Evolutionary conservation across 1,140 invertebrate species (phyloP).

Genomic region (Drosophila pruinosa): DNA sequence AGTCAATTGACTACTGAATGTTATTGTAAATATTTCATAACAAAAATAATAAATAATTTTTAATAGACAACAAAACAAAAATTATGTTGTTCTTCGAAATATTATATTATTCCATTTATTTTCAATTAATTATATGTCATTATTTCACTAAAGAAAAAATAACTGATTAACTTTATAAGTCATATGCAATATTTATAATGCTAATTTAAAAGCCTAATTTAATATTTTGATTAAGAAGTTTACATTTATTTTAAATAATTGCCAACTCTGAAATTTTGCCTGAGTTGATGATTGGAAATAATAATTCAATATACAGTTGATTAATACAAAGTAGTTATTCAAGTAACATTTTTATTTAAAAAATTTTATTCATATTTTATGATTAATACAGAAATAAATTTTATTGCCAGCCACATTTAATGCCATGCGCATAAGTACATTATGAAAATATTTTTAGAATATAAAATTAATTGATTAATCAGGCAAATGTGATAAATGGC

Average conservation of each 20-base stretch:
- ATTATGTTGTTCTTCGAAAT: background rate
- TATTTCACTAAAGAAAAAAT: background rate
- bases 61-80: background rate
- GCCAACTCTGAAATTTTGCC: background rate
- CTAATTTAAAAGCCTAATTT: background rate
- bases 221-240: background rate
- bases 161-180: background rate
- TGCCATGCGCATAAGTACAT: background rate
- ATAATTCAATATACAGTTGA: background rate
- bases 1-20: background rate
- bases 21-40: background rate
- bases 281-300: background rate
- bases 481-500: constrained; percentile 82
- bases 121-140: background rate
- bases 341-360: background rate
- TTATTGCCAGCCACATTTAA: constrained; percentile 3
- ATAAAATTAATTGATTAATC: constrained; percentile 78
- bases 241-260: background rate
- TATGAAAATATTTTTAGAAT: constrained; percentile 42
- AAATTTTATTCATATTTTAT: background rate
- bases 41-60: background rate
- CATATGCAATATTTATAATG: background rate
- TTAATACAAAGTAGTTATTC: background rate
- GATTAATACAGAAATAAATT: constrained; percentile 20
- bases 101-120: background rate